Percentiles rank a stretch among this genome's conserved stretches.
Evolutionary conservation across 1,140 invertebrate species (phyloP).

Genomic region (Lasioglossum albipes): DNA sequence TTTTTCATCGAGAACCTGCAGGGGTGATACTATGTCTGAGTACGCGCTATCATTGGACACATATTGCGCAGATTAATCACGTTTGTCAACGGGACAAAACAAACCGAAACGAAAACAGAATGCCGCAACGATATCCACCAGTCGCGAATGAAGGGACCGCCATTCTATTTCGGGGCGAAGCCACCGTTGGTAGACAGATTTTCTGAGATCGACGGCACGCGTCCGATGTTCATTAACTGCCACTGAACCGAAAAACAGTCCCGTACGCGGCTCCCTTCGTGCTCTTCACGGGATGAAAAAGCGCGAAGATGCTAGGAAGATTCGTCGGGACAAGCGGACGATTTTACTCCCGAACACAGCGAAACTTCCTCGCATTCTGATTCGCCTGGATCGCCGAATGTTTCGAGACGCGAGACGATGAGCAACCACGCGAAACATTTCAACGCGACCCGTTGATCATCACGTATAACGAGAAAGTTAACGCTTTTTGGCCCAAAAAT

Average conservation of each 20-base stretch:
- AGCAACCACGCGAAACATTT: not conserved
- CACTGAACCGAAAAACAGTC: conserved; percentile 11
- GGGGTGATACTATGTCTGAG: not conserved
- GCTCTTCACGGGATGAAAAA: not conserved
- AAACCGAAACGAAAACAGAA: conserved; percentile 4
- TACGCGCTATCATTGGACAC: not conserved
- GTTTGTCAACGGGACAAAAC: not conserved
- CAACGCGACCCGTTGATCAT: not conserved
- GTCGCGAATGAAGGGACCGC: conserved; percentile 27
- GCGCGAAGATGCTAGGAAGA: conserved; percentile 12
- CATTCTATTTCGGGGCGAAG: conserved; percentile 32
- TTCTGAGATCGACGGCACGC: conserved; percentile 42
- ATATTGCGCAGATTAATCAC: not conserved
- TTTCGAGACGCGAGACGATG: conserved; percentile 2
- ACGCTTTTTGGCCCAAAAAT: not conserved
- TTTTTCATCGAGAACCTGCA: no score
- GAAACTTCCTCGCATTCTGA: conserved; percentile 30
- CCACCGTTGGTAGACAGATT: conserved; percentile 44
- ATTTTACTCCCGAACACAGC: conserved; percentile 19
- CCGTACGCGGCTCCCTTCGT: conserved; percentile 3
- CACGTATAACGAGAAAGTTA: not conserved
- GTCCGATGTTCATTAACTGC: conserved; percentile 47
- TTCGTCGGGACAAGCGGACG: conserved; percentile 10
- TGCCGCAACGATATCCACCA: conserved; percentile 6
- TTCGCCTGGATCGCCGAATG: conserved; percentile 11